A percentile compares a stretch with the other conserved stretches of the same genome.
These are phyloP conservation scores for Euproctis similis DNA, from an alignment of 2,888 invertebrate species.

Conservation along the genomic window DNA sequence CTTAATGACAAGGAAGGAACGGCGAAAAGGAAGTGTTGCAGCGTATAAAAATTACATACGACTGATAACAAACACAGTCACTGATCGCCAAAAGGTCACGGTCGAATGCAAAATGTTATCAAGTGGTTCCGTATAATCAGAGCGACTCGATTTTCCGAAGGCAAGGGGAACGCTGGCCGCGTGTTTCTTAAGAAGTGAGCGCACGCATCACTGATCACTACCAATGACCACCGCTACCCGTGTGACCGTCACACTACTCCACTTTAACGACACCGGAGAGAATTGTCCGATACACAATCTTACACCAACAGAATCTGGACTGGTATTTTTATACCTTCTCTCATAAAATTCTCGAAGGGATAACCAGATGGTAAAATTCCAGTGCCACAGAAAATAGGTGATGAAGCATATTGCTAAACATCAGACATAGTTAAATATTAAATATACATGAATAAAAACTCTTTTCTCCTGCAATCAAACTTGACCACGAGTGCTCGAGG, in stretches of 20 bases:
- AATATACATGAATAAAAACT: no score
- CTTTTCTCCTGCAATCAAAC: no score
- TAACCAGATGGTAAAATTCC: no score
- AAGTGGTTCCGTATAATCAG: conserved; percentile 11
- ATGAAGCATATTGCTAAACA: no score
- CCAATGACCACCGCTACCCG: conserved; percentile 19
- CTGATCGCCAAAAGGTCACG: conserved; percentile 19
- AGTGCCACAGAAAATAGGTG: no score
- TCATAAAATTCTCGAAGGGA: no score
- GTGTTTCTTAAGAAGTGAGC: conserved; percentile 45
- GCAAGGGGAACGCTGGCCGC: conserved; percentile 26
- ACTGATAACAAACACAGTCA: not conserved
- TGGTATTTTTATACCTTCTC: no score
- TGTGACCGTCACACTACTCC: conserved; percentile 51
- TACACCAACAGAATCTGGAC: no score
- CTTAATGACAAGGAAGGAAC: no score
- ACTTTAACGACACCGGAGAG: conserved; percentile 31
- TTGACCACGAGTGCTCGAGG: no score
- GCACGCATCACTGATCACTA: conserved; percentile 40
- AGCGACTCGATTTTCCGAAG: conserved; percentile 15
- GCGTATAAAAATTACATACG: not conserved
- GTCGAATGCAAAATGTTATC: conserved; percentile 14
- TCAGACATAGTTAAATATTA: no score
- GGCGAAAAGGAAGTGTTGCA: no score
- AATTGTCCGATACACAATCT: conserved; percentile 18